These are phyloP conservation scores for Sitophilus oryzae DNA, from an alignment of 1,140 invertebrate genomes.

Conservation along the genomic window DNA sequence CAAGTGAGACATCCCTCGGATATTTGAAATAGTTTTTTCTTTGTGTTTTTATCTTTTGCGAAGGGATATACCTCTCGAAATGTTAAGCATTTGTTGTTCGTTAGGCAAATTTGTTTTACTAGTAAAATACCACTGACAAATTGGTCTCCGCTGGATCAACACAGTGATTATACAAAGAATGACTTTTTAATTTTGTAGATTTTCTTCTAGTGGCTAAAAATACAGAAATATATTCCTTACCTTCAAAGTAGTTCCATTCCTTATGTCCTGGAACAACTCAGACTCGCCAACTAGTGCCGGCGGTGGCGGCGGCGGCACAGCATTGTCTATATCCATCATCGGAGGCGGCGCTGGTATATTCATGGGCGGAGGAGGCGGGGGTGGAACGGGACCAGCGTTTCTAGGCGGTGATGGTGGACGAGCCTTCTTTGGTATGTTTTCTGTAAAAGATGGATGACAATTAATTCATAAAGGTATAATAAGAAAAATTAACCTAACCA, in stretches of 20 bases:
- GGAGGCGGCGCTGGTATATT: slow-evolving; percentile 27
- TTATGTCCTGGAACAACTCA: slow-evolving; percentile 73
- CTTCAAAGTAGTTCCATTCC: slow-evolving; percentile 59
- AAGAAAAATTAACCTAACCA: not conserved
- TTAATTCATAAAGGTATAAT: not conserved
- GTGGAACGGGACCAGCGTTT: slow-evolving; percentile 28
- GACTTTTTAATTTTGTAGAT: too few species aligned
- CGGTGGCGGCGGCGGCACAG: slow-evolving; percentile 30
- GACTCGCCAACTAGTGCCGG: slow-evolving; percentile 50
- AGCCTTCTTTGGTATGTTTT: slow-evolving; percentile 9
- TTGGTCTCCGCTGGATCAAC: too few species aligned
- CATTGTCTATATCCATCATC: slow-evolving; percentile 5
- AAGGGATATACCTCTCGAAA: too few species aligned
- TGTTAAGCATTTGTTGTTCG: too few species aligned
- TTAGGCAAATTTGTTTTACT: too few species aligned
- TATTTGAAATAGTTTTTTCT: too few species aligned
- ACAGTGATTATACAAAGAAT: too few species aligned
- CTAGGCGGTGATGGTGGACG: slow-evolving; percentile 22
- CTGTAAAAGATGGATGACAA: not conserved
- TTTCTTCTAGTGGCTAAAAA: too few species aligned
- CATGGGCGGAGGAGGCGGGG: slow-evolving; percentile 40
- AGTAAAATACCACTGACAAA: too few species aligned
- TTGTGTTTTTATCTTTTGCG: too few species aligned
- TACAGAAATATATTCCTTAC: too few species aligned
- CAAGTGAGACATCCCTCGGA: too few species aligned